Percentiles rank a stretch among this genome's conserved stretches.
Evolutionary conservation across 2,113 vertebrate genomes (phyloP).

Genomic region (Beaufortia kweichowensis): DNA sequence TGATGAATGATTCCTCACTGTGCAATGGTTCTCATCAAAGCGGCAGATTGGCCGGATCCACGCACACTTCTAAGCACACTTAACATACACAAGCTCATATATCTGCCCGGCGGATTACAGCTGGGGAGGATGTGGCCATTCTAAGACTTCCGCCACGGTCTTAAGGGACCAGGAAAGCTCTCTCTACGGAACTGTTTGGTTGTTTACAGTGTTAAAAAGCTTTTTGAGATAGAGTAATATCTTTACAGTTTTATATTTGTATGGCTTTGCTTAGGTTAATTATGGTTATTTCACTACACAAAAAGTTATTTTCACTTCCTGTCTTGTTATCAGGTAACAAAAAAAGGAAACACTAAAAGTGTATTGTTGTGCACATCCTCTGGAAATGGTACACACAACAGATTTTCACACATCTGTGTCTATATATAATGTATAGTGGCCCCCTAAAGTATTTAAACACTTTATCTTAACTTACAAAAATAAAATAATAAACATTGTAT

Average conservation of each 20-base stretch:
- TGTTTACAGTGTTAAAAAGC: neutral
- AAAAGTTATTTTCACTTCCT: neutral
- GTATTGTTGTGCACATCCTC: neutral
- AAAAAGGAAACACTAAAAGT: neutral
- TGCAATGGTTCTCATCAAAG: constrained; percentile 16
- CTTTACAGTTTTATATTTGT: constrained; percentile 14
- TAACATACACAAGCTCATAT: constrained; percentile 18
- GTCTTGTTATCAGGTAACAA: neutral
- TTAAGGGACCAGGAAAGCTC: neutral
- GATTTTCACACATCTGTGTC: no score
- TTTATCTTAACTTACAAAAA: no score
- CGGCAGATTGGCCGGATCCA: neutral
- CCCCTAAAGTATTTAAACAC: no score
- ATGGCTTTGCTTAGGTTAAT: constrained; percentile 1
- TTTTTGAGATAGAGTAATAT: neutral
- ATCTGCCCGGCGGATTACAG: neutral
- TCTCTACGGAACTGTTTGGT: neutral
- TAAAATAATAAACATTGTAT: no score
- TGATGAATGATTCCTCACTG: constrained; percentile 24
- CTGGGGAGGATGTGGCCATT: neutral
- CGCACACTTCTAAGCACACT: constrained; percentile 2
- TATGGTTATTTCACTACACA: neutral
- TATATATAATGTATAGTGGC: neutral
- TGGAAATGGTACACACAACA: no score
- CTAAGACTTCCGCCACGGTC: neutral